Base-by-base conservation (phyloP, 2,888 invertebrate species). In the Xestia c-nigrum region DNA sequence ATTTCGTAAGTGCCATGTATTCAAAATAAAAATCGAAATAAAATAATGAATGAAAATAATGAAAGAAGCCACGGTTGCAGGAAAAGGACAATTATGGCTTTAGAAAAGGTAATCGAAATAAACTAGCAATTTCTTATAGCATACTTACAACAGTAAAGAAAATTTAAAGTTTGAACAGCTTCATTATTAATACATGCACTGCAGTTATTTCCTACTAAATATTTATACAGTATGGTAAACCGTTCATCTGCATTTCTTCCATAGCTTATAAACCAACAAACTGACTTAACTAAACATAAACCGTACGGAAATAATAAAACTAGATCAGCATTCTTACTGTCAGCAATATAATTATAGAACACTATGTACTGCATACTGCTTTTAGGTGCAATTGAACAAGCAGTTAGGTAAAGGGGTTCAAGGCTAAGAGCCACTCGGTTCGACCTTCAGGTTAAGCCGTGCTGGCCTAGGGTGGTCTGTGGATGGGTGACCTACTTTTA, bases 191-290 rank as follows among this genome's bases (percentile, higher is more conserved):
- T 10, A 19, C 64, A 77, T 47, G 38, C 38, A 47, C 16, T 47
- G 5, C 46, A 52, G 31, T 19, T 46, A 5, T 38, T 16, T 52
- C 2, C 52, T 55, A 10, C 14, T 40, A 24, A 52, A 47, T 65
- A 67, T 57, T 24, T 47, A 78, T 47, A 10, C 21, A 59, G 9
- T 57, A 67, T 38, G 14, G 6, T 68, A 47, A 57, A 57, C 6
- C 47, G 57, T 55, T 12, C 12, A 40, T 76, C 46, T 57, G 47
- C 40, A 68, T 76, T 57, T 76, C 31, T 68, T n/a, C 12, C 7
- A 24, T n/a, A n/a, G 19, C n/a, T n/a, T 72, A 21, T 12, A 63
- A 50, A 61, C 31, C 9, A 74, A 67, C 24, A 43, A 50, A 67
- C 9, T 6, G 57, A 63, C 16, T 21, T n/a, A 71, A 43, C 6